Evolutionary conservation across 1,140 invertebrate species (phyloP), one percentile per base, ranked within the genome.

Genomic region (Latrodectus geometricus): DNA sequence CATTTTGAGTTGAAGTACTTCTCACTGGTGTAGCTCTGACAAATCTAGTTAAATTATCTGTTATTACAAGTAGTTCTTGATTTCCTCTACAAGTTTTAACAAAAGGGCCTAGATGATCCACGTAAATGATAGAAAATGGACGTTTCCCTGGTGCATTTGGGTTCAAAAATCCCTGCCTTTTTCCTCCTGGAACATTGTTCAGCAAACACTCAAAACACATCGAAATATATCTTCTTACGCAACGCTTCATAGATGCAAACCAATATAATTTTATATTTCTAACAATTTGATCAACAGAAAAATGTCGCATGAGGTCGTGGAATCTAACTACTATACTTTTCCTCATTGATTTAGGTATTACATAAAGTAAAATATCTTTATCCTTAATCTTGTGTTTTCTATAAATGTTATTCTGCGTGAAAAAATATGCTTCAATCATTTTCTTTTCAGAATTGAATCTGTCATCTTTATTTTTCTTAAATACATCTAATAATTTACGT

Each of bases 41-140:
- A 75, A 75, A 75, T 21, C 50, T 75, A 14, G 49, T 75, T 21
- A 75, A n/a, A 75, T 75, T 50, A 21, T 75, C 73, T 8, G 50
- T 8, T 65, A 75, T n/a, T n/a, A 50, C 73, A 11, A 75, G 21
- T 17, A 75, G 73, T 21, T 75, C 49, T 50, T 12, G 48, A 17
- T 75, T 75, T 11, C 73, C 14, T 49, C 9, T 52, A 49, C 35
- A 72, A 72, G 17, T 72, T 14, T 17, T 9, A 4, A 21, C 23
- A 35, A 72, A 72, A 14, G n/a, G 69, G 4, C n/a, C 69, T 15
- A 72, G 23, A 72, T 20, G 23, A 72, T 72, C 69, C 69, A 72
- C 23, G 23, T 72, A 8, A 20, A 72, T 23, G 8, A 21, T 35
- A 8, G 17, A 17, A 72, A 72, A 72, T 20, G n/a, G 69, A 20